Evolutionary conservation across 2,888 invertebrate genomes (phyloP), one percentile per base, ranked within the genome.

Genomic region (Xestobium rufovillosum): DNA sequence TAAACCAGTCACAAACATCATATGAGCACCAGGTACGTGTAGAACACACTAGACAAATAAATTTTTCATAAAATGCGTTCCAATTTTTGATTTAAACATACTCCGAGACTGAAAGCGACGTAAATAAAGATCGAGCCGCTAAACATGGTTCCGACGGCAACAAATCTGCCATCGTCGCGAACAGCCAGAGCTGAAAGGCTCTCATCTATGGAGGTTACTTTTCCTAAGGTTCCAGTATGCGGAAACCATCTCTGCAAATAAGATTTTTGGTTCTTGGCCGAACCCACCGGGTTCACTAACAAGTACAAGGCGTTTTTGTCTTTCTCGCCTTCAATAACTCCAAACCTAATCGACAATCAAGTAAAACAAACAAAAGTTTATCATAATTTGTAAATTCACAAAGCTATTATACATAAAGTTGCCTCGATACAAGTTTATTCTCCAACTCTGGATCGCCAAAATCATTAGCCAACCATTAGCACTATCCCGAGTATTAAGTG

Each of bases 1-100:
- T 50, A 98, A 69, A 8, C 94, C 95, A 34, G 97, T 97, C 45
- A 98, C 88, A 71, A 98, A 98, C 81, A 94, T 92, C 56, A 83
- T 85, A 73, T 97, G 96, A 43, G 89, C 90, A 57, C 78, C 77
- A 47, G 77, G 71, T 60, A 94, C 80, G 66, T 84, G 82, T 53
- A 92, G 73, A 45, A 90, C 79, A 53, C 80, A 78, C 85, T 90
- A 67, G 3, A 67, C 61, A 49, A 36, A 38, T 39, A 36, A 43
- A 30, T 19, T 39, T 34, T 26, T 32, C 8, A 12, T 12, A 12
- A 16, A 40, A 9, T 13, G 8, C n/a, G 3, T 2, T 37, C 26
- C 19, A 40, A 31, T 17, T 15, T 19, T 23, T 34, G 4, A 30
- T 9, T 14, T 8, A 32, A 31, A 45, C 49, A 47, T 49, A 83